Evolutionary conservation across 2,797 vertebrate genomes (phyloP).

Genomic region (Oryzias sinensis): DNA sequence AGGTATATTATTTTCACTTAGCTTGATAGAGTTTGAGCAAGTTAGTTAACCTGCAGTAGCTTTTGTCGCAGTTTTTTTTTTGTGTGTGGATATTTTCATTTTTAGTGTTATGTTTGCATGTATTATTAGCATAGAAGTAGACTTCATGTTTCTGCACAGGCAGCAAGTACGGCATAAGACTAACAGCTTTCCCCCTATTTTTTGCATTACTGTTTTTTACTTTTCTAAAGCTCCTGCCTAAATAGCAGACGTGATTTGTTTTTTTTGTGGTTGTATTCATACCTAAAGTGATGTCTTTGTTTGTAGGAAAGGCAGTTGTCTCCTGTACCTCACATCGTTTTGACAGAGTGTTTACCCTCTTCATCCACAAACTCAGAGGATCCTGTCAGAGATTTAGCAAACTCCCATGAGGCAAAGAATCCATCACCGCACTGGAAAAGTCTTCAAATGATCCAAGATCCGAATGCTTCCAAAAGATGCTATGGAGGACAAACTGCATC

Average conservation of each 20-base stretch:
- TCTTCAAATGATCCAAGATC: constrained; percentile 3
- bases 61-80: too few relatives aligned
- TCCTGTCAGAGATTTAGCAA: constrained; percentile 52
- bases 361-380: constrained; percentile 66
- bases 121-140: too few relatives aligned
- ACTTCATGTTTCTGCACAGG: too few relatives aligned
- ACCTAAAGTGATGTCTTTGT: constrained; percentile 53
- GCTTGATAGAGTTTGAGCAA: too few relatives aligned
- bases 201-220: too few relatives aligned
- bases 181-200: too few relatives aligned
- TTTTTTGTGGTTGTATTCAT: constrained; percentile 38
- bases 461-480: constrained; percentile 2
- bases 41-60: too few relatives aligned
- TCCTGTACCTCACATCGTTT: constrained; percentile 81
- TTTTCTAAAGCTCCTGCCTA: constrained; percentile 11
- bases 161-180: too few relatives aligned
- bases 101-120: too few relatives aligned
- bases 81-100: too few relatives aligned
- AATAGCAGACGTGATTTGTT: constrained; percentile 1
- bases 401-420: constrained; percentile 19
- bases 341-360: constrained; percentile 80
- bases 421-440: constrained; percentile 14
- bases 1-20: too few relatives aligned
- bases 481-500: constrained; percentile 10
- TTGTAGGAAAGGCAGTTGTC: constrained; percentile 67